Base-by-base conservation (phyloP, 2,113 vertebrate species). In the Artemisiospiza belli region DNA sequence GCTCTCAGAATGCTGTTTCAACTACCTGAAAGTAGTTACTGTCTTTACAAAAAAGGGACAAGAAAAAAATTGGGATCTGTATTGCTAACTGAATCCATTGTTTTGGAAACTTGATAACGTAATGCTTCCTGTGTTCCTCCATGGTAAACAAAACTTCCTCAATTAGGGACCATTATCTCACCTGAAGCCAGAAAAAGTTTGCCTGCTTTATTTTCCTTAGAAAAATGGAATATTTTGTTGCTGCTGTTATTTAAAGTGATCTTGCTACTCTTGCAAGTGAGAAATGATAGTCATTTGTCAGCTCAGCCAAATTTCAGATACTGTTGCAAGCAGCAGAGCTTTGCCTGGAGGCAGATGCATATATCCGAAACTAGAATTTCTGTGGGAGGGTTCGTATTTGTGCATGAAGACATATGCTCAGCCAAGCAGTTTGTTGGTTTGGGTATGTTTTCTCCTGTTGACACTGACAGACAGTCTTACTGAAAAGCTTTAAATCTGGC, bases 361-460 rank as follows among this genome's bases (percentile, higher is more conserved):
- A 62, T 62, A 86, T 20, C 72, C 8, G 2, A 94, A 96, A 80
- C 79, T 85, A 80, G 88, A 69, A 64, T 90, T 95, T 94, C 95
- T 90, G 95, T 96, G 88, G 94, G 92, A 95, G 92, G 83, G 46
- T 96, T 93, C 74, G 88, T 94, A 79, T 95, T 94, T 92, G 76
- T 95, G 79, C 83, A 64, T 55, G 80, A 80, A 96, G 92, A 92
- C 95, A 90, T 96, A 94, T 94, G 95, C 76, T 94, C 59, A 16
- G 75, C 78, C 61, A 86, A 83, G 79, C 85, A 88, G 72, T 86
- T 95, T 89, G 92, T 89, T 96, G 90, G 64, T 86, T 92, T 79
- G 90, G 52, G 68, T 92, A 47, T 7, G 3, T 80, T 83, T 94
- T 90, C 85, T 94, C 57, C 81, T 77, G 63, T 73, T 96, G 94